Base-by-base conservation (phyloP, 1,140 invertebrate genomes). In the Lerema accius region DNA sequence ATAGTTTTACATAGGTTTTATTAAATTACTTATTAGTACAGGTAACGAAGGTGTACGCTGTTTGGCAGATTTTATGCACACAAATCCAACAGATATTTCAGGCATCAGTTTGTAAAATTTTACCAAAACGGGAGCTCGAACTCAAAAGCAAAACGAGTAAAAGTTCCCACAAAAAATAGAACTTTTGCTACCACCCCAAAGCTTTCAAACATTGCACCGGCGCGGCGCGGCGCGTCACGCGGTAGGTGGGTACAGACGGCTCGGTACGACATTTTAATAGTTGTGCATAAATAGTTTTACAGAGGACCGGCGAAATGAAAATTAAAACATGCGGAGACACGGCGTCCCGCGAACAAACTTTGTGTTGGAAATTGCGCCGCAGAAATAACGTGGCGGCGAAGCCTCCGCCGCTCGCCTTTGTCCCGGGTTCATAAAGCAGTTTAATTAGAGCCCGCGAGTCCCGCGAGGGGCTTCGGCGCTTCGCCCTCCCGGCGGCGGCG, bases 201-300 rank as follows among this genome's bases (percentile, higher is more conserved):
- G 43, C 43, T 26, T 15, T 42, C 9, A 43, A 42, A 55, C 19
- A 15, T 19, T 39, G 28, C 42, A 11, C 51, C 51, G 51, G 23
- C 23, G 51, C 2, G 19, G 19, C 19, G 5, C 2, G 2, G 19
- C 19, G n/a, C n/a, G n/a, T n/a, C n/a, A n/a, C 19, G 19, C 19
- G 19, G 19, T 23, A n/a, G n/a, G n/a, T n/a, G n/a, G n/a, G n/a
- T n/a, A n/a, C n/a, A n/a, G n/a, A n/a, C n/a, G n/a, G n/a, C n/a
- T n/a, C n/a, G 19, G 53, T 28, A 14, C 53, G 48, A 63, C 55
- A 56, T 62, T 71, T 69, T 73, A 73, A 73, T 69, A 73, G 2
- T 23, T 23, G 2, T 73, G 67, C 67, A 69, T 58, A 73, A 73
- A 71, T 71, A 71, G 70, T 73, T 67, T 73, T 49, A 66, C 67